Conservation (phyloP, 2,797 vertebrate genomes). For the Acropternis orthonyx region DNA sequence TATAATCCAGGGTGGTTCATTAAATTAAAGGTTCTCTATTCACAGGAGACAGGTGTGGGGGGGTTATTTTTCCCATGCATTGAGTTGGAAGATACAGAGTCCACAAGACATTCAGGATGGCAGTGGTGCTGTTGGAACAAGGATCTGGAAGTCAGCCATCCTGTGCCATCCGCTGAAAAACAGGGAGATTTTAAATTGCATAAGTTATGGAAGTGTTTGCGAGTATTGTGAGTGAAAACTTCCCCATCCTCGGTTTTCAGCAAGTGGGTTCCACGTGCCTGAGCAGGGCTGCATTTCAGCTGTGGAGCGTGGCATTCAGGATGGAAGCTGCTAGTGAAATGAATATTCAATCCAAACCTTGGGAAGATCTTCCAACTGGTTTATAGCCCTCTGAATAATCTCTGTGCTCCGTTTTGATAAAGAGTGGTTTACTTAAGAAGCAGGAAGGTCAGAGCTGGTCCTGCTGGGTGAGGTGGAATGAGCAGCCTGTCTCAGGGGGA, state of each 20-base stretch:
- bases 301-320: fast-evolving
- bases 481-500: neutral
- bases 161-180: neutral
- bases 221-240: neutral
- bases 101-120: neutral
- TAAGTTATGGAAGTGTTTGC: neutral
- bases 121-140: neutral
- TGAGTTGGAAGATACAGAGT: neutral
- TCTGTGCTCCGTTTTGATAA: fast-evolving
- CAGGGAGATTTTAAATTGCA: neutral
- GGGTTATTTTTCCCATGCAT: neutral
- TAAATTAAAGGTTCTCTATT: neutral
- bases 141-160: neutral
- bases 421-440: neutral
- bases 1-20: neutral
- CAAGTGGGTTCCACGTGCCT: neutral
- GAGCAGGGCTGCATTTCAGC: neutral
- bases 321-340: neutral
- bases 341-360: neutral
- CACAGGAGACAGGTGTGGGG: neutral
- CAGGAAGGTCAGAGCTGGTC: neutral
- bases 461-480: neutral
- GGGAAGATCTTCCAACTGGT: neutral
- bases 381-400: neutral
- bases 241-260: neutral